Evolutionary conservation across 1,140 invertebrate genomes (phyloP).

Genomic region (Drosophila bocki): DNA sequence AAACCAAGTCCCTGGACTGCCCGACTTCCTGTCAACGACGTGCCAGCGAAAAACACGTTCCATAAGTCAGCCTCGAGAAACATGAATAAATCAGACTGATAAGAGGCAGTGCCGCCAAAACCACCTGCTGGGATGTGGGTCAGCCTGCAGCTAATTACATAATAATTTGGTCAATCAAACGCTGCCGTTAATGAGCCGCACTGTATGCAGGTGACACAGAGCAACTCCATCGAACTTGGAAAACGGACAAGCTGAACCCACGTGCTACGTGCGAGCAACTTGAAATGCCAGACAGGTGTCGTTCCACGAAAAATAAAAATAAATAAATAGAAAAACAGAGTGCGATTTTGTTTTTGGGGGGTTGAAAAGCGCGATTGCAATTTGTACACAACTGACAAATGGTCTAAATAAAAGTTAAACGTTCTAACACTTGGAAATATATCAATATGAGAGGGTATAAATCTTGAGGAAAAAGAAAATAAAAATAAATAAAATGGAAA

Average conservation of each 20-base stretch:
- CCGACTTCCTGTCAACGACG: conserved; percentile 50
- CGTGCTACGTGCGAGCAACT: conserved; percentile 48
- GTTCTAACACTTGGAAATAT: not conserved
- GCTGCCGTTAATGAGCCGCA: conserved; percentile 69
- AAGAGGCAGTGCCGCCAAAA: conserved; percentile 33
- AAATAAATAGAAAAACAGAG: not conserved
- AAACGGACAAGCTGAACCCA: conserved; percentile 26
- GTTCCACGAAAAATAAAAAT: conserved; percentile 26
- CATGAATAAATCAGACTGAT: conserved; percentile 45
- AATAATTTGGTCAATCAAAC: conserved; percentile 84
- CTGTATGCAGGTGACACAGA: conserved; percentile 62
- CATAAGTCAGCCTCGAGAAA: conserved; percentile 42
- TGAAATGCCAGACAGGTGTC: conserved; percentile 76
- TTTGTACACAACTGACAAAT: conserved; percentile 49
- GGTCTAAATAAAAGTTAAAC: conserved; percentile 15
- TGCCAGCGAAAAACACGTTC: conserved; percentile 52
- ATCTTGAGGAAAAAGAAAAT: not conserved
- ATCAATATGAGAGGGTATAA: not conserved
- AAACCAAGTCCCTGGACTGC: conserved; percentile 33
- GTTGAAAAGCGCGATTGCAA: conserved; percentile 40
- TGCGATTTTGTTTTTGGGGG: conserved; percentile 31
- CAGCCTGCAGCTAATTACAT: conserved; percentile 78
- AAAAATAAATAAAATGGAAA: not conserved
- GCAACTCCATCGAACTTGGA: conserved; percentile 37
- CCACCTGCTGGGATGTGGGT: conserved; percentile 67